Conservation (phyloP, 2,113 vertebrate species). For the Chiloscyllium plagiosum region DNA sequence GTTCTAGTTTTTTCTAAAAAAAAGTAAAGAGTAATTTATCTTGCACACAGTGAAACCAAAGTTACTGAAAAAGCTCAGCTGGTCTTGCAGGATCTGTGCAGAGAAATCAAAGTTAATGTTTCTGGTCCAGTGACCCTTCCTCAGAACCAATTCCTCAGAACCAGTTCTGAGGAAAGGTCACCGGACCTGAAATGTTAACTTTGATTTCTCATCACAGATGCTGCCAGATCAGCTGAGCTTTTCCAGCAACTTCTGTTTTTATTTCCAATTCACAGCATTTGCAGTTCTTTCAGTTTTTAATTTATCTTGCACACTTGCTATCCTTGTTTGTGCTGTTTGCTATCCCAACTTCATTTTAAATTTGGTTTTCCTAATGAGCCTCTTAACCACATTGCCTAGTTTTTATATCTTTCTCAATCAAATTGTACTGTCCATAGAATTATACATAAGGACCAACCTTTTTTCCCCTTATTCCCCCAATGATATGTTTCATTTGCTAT, state of each 20-base stretch:
- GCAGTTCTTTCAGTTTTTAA: neutral
- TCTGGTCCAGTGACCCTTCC: too few species aligned
- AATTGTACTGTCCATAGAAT: neutral
- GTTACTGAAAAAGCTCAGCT: too few species aligned
- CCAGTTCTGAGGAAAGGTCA: too few species aligned
- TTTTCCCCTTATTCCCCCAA: neutral
- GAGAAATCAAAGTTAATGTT: too few species aligned
- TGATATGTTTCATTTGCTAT: neutral
- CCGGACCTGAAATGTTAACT: too few species aligned
- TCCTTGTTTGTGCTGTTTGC: neutral
- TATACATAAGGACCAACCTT: neutral
- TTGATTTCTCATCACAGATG: too few species aligned
- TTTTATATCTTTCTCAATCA: neutral
- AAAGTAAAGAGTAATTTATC: neutral
- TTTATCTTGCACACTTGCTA: neutral
- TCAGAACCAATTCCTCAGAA: too few species aligned
- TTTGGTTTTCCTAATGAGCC: neutral
- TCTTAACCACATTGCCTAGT: neutral
- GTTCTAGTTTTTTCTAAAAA: neutral
- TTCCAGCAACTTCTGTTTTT: too few species aligned
- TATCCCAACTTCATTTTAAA: neutral
- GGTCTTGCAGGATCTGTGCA: too few species aligned
- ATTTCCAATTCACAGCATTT: too few species aligned
- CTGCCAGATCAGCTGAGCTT: too few species aligned
- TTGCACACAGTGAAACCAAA: too few species aligned